Percentiles rank a stretch among this genome's conserved stretches.
Evolutionary conservation across 2,113 vertebrate species (phyloP).

Genomic region (Ceratotherium simum): DNA sequence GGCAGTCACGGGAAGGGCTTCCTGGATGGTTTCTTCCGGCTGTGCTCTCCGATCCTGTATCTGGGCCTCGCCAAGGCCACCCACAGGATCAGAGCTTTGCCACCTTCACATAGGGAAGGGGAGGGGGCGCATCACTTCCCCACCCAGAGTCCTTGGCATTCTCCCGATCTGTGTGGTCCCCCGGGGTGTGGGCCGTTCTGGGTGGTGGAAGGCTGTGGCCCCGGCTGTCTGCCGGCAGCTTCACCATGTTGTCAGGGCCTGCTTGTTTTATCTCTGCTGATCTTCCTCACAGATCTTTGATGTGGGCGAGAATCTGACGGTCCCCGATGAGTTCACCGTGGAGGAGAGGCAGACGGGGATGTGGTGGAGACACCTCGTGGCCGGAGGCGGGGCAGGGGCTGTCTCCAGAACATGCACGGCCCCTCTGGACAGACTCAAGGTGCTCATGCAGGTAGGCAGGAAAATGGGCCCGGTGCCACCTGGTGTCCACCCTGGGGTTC

Average conservation of each 20-base stretch:
- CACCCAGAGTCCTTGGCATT: not conserved
- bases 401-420: slow-evolving; percentile 97
- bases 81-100: not conserved
- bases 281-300: slow-evolving; percentile 93
- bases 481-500: not conserved
- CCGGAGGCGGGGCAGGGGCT: slow-evolving; percentile 95
- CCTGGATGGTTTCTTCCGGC: not conserved
- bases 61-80: not conserved
- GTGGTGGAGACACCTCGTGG: slow-evolving; percentile 98
- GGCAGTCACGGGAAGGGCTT: not conserved
- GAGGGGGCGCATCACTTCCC: not conserved
- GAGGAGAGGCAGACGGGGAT: slow-evolving; percentile 96
- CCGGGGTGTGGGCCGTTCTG: not conserved
- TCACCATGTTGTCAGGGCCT: not conserved
- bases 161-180: not conserved
- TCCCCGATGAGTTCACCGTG: slow-evolving; percentile 97
- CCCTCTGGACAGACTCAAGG: slow-evolving; percentile 96
- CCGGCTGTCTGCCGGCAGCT: not conserved
- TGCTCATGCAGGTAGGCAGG: slow-evolving; percentile 95
- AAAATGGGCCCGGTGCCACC: not conserved
- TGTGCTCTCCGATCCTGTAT: not conserved
- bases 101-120: not conserved
- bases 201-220: not conserved
- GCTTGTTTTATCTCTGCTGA: not conserved
- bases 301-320: slow-evolving; percentile 95